Conservation (phyloP, 2,113 vertebrate genomes). For the Cariama cristata region DNA sequence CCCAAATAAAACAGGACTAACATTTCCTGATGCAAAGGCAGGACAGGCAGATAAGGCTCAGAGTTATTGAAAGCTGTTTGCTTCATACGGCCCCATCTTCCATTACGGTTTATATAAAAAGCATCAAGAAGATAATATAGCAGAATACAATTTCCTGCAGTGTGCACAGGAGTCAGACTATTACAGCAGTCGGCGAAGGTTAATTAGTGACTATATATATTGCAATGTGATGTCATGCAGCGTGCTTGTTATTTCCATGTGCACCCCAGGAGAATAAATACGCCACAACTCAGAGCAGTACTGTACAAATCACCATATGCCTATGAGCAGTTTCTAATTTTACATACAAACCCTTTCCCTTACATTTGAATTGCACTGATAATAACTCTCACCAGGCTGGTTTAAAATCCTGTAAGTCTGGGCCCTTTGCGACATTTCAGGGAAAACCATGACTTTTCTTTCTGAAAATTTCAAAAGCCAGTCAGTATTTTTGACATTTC, state of each 20-base stretch:
- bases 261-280: background rate
- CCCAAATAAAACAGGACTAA: background rate
- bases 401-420: background rate
- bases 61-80: background rate
- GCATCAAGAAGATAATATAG: background rate
- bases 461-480: fast-evolving
- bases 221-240: background rate
- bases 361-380: fast-evolving
- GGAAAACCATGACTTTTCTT: background rate
- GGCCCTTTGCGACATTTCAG: background rate
- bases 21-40: background rate
- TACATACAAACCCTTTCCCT: background rate
- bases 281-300: background rate
- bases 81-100: background rate
- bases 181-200: background rate
- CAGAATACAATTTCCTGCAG: background rate
- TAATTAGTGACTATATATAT: background rate
- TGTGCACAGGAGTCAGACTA: background rate
- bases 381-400: background rate
- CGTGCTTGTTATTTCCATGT: background rate
- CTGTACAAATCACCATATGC: background rate
- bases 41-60: background rate
- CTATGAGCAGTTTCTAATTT: background rate
- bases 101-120: background rate
- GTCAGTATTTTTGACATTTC: background rate